These are phyloP conservation scores for Lycocerus yunnanus DNA, from an alignment of 2,888 invertebrate genomes.

Conservation along the genomic window DNA sequence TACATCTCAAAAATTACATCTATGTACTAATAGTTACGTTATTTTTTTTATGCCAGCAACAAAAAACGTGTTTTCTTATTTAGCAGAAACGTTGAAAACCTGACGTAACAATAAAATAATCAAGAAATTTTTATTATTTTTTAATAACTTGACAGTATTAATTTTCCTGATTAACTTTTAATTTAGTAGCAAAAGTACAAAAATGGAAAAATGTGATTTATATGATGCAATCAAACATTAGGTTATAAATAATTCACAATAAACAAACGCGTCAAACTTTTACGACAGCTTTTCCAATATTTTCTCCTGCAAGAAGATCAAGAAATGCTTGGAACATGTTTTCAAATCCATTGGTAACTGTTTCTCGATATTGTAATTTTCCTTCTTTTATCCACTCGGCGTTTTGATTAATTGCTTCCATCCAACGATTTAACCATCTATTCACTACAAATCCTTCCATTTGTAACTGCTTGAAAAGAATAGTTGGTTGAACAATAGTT, in stretches of 20 bases:
- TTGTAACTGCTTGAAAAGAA: constrained; percentile 64
- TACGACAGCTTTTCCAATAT: constrained; percentile 73
- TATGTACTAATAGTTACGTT: too few relatives aligned
- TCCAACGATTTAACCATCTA: constrained; percentile 65
- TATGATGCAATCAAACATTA: not conserved
- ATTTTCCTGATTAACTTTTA: not conserved
- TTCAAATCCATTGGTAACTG: constrained; percentile 68
- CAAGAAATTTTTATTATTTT: not conserved
- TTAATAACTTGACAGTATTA: not conserved
- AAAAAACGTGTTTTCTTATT: not conserved
- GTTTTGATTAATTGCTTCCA: constrained; percentile 68
- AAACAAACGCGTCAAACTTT: constrained; percentile 56
- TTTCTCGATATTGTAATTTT: constrained; percentile 71
- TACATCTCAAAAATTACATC: too few relatives aligned
- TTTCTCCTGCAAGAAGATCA: constrained; percentile 66
- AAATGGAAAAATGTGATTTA: not conserved
- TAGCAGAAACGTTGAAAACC: not conserved
- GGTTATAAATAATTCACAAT: not conserved
- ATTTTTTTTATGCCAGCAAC: too few relatives aligned
- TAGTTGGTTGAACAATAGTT: constrained; percentile 60
- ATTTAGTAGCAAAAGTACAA: not conserved
- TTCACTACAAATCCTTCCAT: constrained; percentile 67
- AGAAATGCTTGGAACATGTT: constrained; percentile 73
- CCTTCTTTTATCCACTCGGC: constrained; percentile 69
- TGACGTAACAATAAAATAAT: not conserved